Evolutionary conservation across 2,888 invertebrate genomes (phyloP), one percentile per base, ranked within the genome.

Genomic region (Idaea dimidiata): DNA sequence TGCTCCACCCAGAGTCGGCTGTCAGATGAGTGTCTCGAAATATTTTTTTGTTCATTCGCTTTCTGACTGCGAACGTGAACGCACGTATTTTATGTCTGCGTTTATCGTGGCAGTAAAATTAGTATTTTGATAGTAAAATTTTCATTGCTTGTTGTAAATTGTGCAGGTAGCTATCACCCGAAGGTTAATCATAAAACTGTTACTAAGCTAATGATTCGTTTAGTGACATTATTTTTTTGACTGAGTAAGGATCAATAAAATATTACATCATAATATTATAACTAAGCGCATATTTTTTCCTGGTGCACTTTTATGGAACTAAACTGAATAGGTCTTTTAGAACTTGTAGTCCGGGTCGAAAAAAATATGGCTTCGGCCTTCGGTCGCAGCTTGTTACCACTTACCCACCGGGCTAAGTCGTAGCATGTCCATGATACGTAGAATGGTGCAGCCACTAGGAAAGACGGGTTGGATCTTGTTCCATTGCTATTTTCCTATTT

Each of bases 11-110:
- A 78, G 66, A 78, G 80, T 82, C 79, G 70, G 77, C 73, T 86
- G 89, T 86, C 87, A 87, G 90, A 90, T 91, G 86, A 89, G 75
- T 75, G 86, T 89, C 88, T 81, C 80, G 75, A 67, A 72, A 69
- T 78, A 79, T 43, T 85, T 86, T 88, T 90, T 88, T 87, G 86
- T 73, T 89, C 91, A 91, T 85, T 91, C 90, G 81, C 81, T 78
- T 81, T 70, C 78, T 84, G 87, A 78, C 82, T 74, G 80, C 72
- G 76, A 87, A 76, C 78, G 81, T 65, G 81, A 76, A 75, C 79
- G 80, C 82, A 72, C 68, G 75, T 63, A 61, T 72, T 17, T 67
- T 60, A 17, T 64, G 62, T 60, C 63, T 18, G 62, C 62, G 63
- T 66, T 72, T 72, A 64, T 66, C 57, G 55, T 32, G 57, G 61